Evolutionary conservation across 2,888 invertebrate species (phyloP).

Genomic region (Corbicula japonica): DNA sequence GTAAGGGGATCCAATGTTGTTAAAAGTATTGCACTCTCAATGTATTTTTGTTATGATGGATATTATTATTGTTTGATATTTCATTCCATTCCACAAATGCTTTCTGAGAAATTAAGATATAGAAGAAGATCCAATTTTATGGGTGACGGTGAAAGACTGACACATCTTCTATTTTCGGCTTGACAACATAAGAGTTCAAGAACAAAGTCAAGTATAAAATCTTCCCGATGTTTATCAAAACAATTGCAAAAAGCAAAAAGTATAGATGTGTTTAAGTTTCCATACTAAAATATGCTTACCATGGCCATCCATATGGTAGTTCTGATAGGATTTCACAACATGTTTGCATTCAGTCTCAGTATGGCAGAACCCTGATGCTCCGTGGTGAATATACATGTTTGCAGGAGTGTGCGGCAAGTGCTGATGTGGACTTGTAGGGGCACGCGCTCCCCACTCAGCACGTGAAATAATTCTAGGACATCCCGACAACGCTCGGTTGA

Average conservation of each 20-base stretch:
- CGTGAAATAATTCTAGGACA: constrained; percentile 74
- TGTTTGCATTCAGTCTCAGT: constrained; percentile 55
- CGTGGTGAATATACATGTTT: constrained; percentile 82
- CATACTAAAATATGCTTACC: constrained; percentile 46
- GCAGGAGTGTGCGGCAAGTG: constrained; percentile 65
- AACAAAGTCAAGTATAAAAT: background rate
- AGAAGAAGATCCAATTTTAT: too few species aligned
- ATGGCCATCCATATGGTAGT: constrained; percentile 71
- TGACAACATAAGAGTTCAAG: background rate
- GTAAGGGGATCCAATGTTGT: too few species aligned
- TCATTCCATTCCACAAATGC: too few species aligned
- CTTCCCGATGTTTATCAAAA: too few species aligned
- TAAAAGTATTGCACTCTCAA: too few species aligned
- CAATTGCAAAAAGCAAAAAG: too few species aligned
- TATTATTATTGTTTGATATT: too few species aligned
- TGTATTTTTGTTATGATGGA: too few species aligned
- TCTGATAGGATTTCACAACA: constrained; percentile 62
- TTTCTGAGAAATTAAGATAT: too few species aligned
- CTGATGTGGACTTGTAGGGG: constrained; percentile 49
- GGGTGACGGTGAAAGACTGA: background rate
- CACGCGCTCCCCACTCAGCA: constrained; percentile 76
- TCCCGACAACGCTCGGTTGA: constrained; percentile 65
- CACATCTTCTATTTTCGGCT: too few species aligned
- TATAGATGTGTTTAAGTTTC: too few species aligned
- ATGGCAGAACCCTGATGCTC: constrained; percentile 86